phyloP scores from a whole-genome alignment of 1,140 invertebrate species.

The Aphidius gifuensis region DNA sequence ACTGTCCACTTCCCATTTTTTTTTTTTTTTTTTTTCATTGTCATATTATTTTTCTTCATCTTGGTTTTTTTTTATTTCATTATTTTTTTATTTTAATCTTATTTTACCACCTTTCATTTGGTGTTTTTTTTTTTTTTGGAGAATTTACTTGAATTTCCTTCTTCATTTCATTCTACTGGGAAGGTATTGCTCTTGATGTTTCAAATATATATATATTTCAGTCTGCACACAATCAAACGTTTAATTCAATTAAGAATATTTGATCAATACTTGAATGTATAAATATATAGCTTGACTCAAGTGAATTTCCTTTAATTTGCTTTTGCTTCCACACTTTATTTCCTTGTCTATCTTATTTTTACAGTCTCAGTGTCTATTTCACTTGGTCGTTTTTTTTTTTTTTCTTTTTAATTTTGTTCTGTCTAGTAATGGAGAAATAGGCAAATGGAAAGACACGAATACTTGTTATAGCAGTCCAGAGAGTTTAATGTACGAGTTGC shows the following conservation, averaged over 20 bases:
- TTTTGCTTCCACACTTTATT: slow-evolving; percentile 1
- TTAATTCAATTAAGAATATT: slow-evolving; percentile 33
- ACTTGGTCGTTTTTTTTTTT: not conserved
- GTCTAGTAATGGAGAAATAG: slow-evolving; percentile 19
- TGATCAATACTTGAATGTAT: not conserved
- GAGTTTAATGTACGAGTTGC: slow-evolving; percentile 5
- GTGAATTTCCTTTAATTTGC: no score
- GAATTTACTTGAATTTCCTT: slow-evolving; percentile 3
- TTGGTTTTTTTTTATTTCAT: not conserved
- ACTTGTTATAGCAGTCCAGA: not conserved
- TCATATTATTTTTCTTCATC: slow-evolving; percentile 3
- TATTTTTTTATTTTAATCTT: slow-evolving; percentile 3
- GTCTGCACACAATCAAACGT: slow-evolving; percentile 26
- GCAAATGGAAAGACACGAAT: not conserved
- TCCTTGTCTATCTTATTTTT: slow-evolving; percentile 2
- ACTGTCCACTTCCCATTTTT: slow-evolving; percentile 13
- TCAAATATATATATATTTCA: no score
- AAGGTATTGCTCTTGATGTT: no score
- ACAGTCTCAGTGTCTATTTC: no score
- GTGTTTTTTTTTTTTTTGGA: not conserved
- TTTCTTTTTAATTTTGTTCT: slow-evolving; percentile 1
- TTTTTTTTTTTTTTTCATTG: not conserved
- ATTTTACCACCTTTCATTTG: no score
- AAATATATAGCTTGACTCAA: not conserved
- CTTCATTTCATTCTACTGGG: not conserved